Evolutionary conservation across 2,888 invertebrate genomes (phyloP).

Genomic region (Dynastes maya): DNA sequence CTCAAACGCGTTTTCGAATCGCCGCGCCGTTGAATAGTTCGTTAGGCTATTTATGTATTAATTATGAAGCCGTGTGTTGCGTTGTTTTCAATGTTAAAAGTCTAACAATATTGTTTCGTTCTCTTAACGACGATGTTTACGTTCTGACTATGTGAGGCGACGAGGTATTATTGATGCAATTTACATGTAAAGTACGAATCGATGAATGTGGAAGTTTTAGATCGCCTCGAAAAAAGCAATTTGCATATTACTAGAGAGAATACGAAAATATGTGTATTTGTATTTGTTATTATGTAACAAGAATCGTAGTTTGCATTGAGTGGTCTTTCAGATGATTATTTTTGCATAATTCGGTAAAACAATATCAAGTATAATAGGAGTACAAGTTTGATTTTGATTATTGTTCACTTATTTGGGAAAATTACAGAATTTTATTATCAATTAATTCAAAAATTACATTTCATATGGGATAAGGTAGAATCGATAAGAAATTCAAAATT

Average conservation of each 20-base stretch:
- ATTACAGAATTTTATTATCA: too few relatives aligned
- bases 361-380: too few relatives aligned
- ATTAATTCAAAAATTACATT: too few relatives aligned
- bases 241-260: constrained; percentile 5
- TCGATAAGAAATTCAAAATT: too few relatives aligned
- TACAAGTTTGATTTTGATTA: too few relatives aligned
- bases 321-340: too few relatives aligned
- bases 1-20: constrained; percentile 12
- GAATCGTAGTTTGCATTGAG: not conserved
- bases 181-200: constrained; percentile 11
- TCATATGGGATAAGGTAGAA: too few relatives aligned
- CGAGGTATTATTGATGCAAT: not conserved
- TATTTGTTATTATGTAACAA: not conserved
- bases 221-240: not conserved
- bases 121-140: not conserved
- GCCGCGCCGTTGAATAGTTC: constrained; percentile 28
- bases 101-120: not conserved
- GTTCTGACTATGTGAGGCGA: not conserved
- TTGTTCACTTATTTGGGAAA: too few relatives aligned
- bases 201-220: not conserved
- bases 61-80: constrained; percentile 13
- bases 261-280: not conserved
- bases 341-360: too few relatives aligned
- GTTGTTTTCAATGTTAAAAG: constrained; percentile 19
- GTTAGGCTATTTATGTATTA: constrained; percentile 39